phyloP scores from a whole-genome alignment of 2,113 vertebrate species.

The Ciconia boyciana region DNA sequence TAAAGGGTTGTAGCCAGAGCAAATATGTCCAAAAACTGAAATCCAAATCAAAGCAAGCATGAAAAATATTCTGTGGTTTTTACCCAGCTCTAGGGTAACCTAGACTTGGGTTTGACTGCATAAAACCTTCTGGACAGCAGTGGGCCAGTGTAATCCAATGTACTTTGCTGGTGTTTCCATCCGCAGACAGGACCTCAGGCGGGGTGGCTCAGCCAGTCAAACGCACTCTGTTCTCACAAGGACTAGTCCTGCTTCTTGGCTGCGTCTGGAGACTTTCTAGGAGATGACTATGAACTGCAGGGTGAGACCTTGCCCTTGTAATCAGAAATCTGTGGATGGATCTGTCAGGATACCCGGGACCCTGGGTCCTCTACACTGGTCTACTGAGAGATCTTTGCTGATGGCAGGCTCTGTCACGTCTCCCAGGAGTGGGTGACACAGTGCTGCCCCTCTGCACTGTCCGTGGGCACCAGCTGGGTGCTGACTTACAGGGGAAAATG shows the following conservation, averaged over 20 bases:
- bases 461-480: background rate
- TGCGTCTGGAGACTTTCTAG: background rate
- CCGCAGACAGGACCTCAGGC: rapidly evolving
- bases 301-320: background rate
- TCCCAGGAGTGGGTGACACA: background rate
- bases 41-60: background rate
- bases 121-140: background rate
- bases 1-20: background rate
- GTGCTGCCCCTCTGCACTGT: background rate
- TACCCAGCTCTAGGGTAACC: background rate
- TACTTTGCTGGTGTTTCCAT: background rate
- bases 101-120: background rate
- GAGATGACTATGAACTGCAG: background rate
- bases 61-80: background rate
- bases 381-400: background rate
- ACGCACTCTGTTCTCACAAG: background rate
- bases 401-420: background rate
- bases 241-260: background rate
- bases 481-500: background rate
- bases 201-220: background rate
- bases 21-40: background rate
- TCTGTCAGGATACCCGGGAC: background rate
- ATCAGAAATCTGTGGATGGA: background rate
- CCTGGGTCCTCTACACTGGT: background rate
- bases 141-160: background rate